Conservation (phyloP, 2,113 vertebrate species). For the Aegithalos caudatus region DNA sequence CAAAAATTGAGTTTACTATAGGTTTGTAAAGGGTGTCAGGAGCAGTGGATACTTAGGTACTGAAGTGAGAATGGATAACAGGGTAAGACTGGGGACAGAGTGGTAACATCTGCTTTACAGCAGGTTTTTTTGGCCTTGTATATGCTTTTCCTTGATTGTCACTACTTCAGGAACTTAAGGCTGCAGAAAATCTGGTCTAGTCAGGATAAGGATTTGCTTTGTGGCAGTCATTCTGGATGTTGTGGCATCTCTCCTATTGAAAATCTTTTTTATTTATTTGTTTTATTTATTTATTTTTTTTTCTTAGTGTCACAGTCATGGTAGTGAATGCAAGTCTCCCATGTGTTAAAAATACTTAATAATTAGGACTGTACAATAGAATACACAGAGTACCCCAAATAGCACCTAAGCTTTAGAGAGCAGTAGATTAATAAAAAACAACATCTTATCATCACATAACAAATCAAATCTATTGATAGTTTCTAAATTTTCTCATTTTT, state of each 20-base stretch:
- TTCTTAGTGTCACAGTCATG: rapidly evolving
- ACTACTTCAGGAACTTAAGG: neutral
- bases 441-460: neutral
- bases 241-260: neutral
- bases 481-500: neutral
- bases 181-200: neutral
- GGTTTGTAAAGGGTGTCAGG: neutral
- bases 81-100: rapidly evolving
- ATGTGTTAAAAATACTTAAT: neutral
- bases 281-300: neutral
- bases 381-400: neutral
- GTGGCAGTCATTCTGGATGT: no score
- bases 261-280: no score
- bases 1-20: neutral
- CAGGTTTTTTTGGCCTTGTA: rapidly evolving
- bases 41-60: neutral
- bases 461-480: neutral
- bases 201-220: neutral
- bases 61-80: neutral
- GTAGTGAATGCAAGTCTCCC: neutral
- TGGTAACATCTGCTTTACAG: neutral
- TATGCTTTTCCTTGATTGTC: neutral
- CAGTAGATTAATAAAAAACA: neutral
- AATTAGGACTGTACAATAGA: neutral
- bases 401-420: neutral